Evolutionary conservation across 2,797 vertebrate genomes (phyloP).

Genomic region (Tinamus major): DNA sequence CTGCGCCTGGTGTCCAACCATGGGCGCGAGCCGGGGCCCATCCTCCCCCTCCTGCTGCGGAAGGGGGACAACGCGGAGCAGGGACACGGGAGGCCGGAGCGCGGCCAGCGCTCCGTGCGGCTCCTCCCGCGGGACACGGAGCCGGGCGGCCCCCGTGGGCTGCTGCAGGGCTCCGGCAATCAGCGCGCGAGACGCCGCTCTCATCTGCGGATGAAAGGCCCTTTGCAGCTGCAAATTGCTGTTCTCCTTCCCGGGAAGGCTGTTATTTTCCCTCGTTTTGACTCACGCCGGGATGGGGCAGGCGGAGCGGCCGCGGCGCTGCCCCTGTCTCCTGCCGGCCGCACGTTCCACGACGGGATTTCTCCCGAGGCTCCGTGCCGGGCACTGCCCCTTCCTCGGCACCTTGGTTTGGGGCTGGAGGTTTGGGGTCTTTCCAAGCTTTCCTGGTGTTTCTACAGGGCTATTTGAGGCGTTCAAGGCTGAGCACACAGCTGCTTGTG

Average conservation of each 20-base stretch:
- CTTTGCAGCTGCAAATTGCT: conserved; percentile 57
- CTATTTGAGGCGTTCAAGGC: rapidly evolving
- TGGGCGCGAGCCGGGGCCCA: background rate
- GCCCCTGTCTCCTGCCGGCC: background rate
- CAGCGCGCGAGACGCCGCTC: conserved; percentile 37
- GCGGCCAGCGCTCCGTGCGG: too few relatives aligned
- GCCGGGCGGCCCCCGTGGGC: too few relatives aligned
- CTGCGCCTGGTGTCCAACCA: background rate
- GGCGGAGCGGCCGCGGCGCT: background rate
- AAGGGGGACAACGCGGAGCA: background rate
- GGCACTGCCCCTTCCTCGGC: background rate
- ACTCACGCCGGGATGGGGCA: background rate
- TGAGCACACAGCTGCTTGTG: background rate
- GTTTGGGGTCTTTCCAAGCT: background rate
- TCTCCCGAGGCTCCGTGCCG: background rate
- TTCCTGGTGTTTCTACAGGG: background rate
- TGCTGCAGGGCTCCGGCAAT: conserved; percentile 4
- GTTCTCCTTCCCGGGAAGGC: conserved; percentile 36
- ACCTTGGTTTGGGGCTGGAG: background rate
- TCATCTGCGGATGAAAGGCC: conserved; percentile 68
- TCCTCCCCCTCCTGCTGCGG: background rate
- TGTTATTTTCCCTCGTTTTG: conserved; percentile 58
- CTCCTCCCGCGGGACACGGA: conserved; percentile 2
- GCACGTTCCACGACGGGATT: background rate
- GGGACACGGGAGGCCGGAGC: too few relatives aligned